phyloP scores from a whole-genome alignment of 2,797 vertebrate genomes.

The Mormyrus proboscirostris region DNA sequence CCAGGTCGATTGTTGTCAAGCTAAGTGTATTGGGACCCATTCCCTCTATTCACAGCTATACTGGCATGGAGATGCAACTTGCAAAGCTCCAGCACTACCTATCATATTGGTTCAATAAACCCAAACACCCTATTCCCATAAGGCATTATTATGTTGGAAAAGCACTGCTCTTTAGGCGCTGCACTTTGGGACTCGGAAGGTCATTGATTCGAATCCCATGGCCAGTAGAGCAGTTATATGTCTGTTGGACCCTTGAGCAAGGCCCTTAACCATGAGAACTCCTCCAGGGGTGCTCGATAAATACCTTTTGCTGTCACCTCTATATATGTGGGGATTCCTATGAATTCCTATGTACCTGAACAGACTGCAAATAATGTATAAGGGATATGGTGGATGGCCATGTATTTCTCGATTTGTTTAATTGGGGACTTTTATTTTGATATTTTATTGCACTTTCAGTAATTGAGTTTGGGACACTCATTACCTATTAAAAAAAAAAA shows the following conservation, averaged over 20 bases:
- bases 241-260: neutral
- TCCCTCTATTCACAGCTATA: neutral
- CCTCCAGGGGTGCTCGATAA: neutral
- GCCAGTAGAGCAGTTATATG: neutral
- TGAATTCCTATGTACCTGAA: neutral
- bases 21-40: neutral
- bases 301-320: neutral
- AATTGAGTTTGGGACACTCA: neutral
- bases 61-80: neutral
- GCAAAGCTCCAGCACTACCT: neutral
- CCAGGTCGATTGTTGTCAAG: neutral
- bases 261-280: neutral
- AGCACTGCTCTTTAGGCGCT: neutral
- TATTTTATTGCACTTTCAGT: neutral
- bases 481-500: neutral
- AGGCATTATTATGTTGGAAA: constrained; percentile 10
- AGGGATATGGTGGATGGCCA: neutral
- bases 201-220: neutral
- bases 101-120: neutral
- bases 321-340: neutral
- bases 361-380: neutral
- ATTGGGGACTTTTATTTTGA: neutral
- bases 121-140: neutral
- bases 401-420: neutral
- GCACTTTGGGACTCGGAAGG: neutral